Base-by-base conservation (phyloP, 2,888 invertebrate genomes). In the Chalcosyrphus nemorum region DNA sequence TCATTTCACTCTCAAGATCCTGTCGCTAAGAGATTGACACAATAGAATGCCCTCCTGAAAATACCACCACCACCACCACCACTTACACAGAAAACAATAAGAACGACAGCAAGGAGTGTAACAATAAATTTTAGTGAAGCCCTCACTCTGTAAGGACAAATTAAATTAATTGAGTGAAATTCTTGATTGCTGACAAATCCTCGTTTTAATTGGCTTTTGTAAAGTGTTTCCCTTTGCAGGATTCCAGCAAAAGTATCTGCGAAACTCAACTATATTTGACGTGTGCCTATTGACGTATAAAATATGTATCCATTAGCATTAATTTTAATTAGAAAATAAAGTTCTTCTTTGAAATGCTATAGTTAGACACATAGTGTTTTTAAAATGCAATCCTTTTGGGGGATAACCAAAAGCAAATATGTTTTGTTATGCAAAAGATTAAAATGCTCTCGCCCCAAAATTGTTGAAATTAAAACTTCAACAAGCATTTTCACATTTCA, bases 101-200 rank as follows among this genome's bases (percentile, higher is more conserved):
- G n/a, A n/a, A 6, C 35, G 4, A 5, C 13, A 2, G 38, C 2
- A 13, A 13, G n/a, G 5, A n/a, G n/a, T 1, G 7, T n/a, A 13
- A 54, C 52, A 54, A 29, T 54, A 29, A 9, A 54, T 29, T 29
- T 38, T 13, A 63, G 47, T 19, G 21, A 72, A 41, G 38, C 61
- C 17, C 6, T n/a, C n/a, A 4, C 24, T 11, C 38, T 41, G 41
- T 61, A 29, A 56, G 19, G 17, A 27, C 38, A 61, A 72, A 72
- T 72, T 61, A 41, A 72, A 59, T 72, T 59, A 72, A 72, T 61
- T 72, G 71, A 72, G 71, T 17, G 50, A 50, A 50, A 50, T 29
- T 50, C 19, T 41, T 61, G 50, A 52, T 38, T 61, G 71, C 50
- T 52, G 50, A 50, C 41, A 52, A 52, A 61, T 45, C 45, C 38